Evolutionary conservation across 2,113 vertebrate genomes (phyloP).

Genomic region (Pongo abelii): DNA sequence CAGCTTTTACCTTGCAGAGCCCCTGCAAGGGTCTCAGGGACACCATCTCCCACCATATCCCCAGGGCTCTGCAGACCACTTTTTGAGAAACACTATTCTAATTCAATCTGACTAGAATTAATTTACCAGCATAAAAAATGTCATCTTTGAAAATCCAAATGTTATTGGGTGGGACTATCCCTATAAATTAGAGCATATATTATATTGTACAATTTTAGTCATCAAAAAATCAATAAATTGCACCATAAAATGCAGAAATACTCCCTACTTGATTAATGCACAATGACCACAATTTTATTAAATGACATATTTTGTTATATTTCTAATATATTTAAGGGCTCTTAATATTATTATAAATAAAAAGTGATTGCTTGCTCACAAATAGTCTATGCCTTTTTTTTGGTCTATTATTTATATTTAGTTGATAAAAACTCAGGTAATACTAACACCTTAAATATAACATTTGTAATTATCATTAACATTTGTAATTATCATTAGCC

Average conservation of each 20-base stretch:
- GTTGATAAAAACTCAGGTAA: neutral
- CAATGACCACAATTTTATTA: slow-evolving; percentile 33
- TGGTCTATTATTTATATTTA: neutral
- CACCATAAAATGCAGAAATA: neutral
- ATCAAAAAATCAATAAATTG: neutral
- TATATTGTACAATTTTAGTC: slow-evolving; percentile 10
- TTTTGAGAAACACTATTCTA: neutral
- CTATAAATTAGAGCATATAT: neutral
- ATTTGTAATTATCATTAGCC: neutral
- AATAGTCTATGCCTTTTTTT: neutral
- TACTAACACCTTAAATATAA: slow-evolving; percentile 24
- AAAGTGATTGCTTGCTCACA: neutral
- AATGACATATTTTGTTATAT: neutral
- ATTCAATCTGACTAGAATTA: neutral
- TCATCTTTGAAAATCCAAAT: neutral
- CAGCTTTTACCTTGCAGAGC: neutral
- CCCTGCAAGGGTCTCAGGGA: neutral
- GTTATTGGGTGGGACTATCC: neutral
- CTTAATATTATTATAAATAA: slow-evolving; percentile 10
- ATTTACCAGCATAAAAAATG: neutral
- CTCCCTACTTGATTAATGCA: neutral
- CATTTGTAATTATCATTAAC: neutral
- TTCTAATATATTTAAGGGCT: slow-evolving; percentile 41
- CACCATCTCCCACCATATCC: neutral
- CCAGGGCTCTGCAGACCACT: neutral